Conservation (phyloP, 2,888 invertebrate species). For the Lordiphosa andalusiaca region DNA sequence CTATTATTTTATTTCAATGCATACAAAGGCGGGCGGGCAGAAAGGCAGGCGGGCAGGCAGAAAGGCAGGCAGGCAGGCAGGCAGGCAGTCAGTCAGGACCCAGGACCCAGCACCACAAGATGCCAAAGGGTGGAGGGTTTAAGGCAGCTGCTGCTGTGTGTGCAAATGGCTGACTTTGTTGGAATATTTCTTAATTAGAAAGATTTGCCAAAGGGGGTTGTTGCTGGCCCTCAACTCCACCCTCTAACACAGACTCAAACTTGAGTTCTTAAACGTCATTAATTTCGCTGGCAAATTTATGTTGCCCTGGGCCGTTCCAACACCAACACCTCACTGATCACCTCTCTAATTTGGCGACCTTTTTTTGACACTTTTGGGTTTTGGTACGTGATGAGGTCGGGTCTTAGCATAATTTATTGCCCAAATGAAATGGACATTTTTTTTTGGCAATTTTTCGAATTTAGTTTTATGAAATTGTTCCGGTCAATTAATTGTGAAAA, state of each 20-base stretch:
- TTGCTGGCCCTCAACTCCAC: conserved; percentile 1
- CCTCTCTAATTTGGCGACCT: conserved; percentile 35
- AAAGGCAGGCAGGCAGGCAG: conserved; percentile 26
- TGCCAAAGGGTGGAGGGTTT: conserved; percentile 33
- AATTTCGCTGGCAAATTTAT: conserved; percentile 65
- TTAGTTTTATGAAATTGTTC: conserved; percentile 76
- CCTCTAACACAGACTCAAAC: conserved; percentile 1
- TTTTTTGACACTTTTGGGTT: conserved; percentile 53
- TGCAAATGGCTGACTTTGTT: conserved; percentile 54
- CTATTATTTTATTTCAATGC: conserved; percentile 76
- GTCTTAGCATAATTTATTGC: conserved; percentile 74
- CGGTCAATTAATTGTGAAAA: conserved; percentile 77
- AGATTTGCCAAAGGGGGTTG: conserved; percentile 66
- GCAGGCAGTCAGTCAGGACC: conserved; percentile 34
- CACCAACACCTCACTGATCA: conserved; percentile 7
- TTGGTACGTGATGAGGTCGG: conserved; percentile 51
- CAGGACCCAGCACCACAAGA: conserved; percentile 41
- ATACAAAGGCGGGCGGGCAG: conserved; percentile 50
- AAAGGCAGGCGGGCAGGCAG: conserved; percentile 2
- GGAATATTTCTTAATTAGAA: conserved; percentile 73
- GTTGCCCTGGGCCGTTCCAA: conserved; percentile 53
- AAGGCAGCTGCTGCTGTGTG: conserved; percentile 48
- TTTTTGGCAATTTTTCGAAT: conserved; percentile 54
- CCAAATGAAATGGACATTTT: conserved; percentile 44
- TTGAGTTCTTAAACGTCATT: conserved; percentile 63